Conservation (phyloP, 2,888 invertebrate species). For the Dryocosmus kuriphilus region DNA sequence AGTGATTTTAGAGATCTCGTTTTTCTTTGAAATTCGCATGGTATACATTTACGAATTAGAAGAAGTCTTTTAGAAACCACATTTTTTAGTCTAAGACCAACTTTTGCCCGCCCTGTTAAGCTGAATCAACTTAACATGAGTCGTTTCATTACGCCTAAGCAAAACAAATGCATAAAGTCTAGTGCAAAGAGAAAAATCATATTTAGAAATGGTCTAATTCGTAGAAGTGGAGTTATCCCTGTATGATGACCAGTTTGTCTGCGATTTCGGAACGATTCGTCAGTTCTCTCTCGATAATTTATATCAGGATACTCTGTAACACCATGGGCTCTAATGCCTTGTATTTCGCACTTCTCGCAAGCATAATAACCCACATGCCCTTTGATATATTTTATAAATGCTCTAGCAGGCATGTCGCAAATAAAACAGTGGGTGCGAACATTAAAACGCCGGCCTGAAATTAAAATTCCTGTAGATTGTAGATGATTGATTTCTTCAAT, state of each 20-base stretch:
- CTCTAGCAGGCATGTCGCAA: slow-evolving; percentile 50
- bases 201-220: not conserved
- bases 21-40: slow-evolving; percentile 46
- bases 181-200: slow-evolving; percentile 7
- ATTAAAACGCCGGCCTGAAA: slow-evolving; percentile 32
- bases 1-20: slow-evolving; percentile 42
- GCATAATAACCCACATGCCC: slow-evolving; percentile 41
- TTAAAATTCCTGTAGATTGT: slow-evolving; percentile 45
- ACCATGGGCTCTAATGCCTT: not conserved
- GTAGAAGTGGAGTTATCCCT: slow-evolving; percentile 19
- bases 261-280: slow-evolving; percentile 34
- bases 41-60: slow-evolving; percentile 15
- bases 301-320: not conserved
- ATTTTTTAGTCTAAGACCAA: slow-evolving; percentile 20
- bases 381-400: slow-evolving; percentile 43
- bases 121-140: slow-evolving; percentile 26
- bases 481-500: slow-evolving; percentile 55
- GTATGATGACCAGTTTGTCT: slow-evolving; percentile 36
- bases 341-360: slow-evolving; percentile 42
- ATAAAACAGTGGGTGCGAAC: slow-evolving; percentile 46
- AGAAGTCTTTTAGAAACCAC: slow-evolving; percentile 42
- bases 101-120: slow-evolving; percentile 23
- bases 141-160: too few relatives aligned
- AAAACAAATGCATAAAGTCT: slow-evolving; percentile 28
- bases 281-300: slow-evolving; percentile 17